Evolutionary conservation across 1,140 invertebrate genomes (phyloP), one percentile per base, ranked within the genome.

Genomic region (Euura lappo): DNA sequence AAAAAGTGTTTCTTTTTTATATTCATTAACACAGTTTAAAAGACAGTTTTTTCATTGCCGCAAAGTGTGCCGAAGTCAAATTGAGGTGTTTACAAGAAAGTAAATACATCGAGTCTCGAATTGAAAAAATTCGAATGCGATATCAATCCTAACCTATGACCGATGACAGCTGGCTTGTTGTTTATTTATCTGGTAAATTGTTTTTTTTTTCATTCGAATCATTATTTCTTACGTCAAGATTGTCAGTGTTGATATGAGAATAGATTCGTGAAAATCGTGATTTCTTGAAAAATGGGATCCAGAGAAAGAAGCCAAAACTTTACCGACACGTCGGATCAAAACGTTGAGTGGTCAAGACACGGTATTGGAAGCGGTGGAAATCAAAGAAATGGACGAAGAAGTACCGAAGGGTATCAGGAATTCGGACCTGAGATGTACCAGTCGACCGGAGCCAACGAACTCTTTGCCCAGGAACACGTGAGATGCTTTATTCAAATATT

Each of bases 381-480:
- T 74, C 82, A 85, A 73, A 85, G 84, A 74, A 82, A 89, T 68
- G 85, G 87, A 64, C 79, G 88, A 71, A 85, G 87, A 47, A 89
- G 90, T 75, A 91, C 90, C 7, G 91, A 91, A 74, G 91, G 91
- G 43, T 94, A 94, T 79, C 91, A 93, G 88, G 92, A 92, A 78
- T 91, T 94, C 85, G 92, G 91, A 70, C 90, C 91, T 65, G 93
- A 93, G 80, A 94, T 94, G 46, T 94, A 95, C 84, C 93, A 94
- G 86, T 92, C 92, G n/a, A 93, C 93, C 65, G 93, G 93, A 73
- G 92, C 93, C 43, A 96, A 96, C 87, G 95, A 97, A 87, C 90
- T 97, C 51, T 97, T 95, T 86, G 94, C 94, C 42, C 94, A 96
- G 84, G 95, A 96, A 88, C 94, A 95, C 90, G 95, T 91, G 81